These are phyloP conservation scores for Spatula clypeata DNA, from an alignment of 2,797 vertebrate genomes.

Conservation along the genomic window DNA sequence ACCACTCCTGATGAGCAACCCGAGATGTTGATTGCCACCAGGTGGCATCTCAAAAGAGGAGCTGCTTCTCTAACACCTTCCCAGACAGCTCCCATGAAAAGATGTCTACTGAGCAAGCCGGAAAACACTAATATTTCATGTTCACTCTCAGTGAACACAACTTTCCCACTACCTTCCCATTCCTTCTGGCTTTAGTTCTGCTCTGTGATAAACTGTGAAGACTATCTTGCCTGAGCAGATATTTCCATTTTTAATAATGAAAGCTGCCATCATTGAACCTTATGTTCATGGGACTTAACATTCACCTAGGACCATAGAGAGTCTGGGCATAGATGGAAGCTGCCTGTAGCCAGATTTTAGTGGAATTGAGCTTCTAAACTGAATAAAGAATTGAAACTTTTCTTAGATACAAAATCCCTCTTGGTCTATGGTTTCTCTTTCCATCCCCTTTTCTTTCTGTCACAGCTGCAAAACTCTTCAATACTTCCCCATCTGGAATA, in stretches of 20 bases:
- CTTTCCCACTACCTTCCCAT: background rate
- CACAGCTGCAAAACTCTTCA: background rate
- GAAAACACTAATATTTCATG: background rate
- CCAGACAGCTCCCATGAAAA: background rate
- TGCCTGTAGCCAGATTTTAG: accelerated
- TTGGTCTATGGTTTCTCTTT: background rate
- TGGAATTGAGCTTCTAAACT: background rate
- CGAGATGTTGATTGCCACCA: background rate
- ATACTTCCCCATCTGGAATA: background rate
- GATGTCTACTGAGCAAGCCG: background rate
- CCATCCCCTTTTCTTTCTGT: background rate
- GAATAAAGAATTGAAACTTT: background rate
- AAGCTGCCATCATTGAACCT: background rate
- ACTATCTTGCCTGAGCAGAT: background rate
- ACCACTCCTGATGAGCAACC: too few relatives aligned
- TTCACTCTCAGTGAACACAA: background rate
- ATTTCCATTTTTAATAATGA: background rate
- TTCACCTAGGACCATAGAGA: background rate
- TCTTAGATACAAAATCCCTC: background rate
- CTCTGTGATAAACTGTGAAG: background rate
- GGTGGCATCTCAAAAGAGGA: background rate
- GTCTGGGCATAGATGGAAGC: background rate
- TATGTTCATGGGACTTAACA: background rate
- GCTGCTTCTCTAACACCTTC: background rate
- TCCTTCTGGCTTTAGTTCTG: background rate